phyloP scores from a whole-genome alignment of 2,888 invertebrate species.

The Tholera decimalis region DNA sequence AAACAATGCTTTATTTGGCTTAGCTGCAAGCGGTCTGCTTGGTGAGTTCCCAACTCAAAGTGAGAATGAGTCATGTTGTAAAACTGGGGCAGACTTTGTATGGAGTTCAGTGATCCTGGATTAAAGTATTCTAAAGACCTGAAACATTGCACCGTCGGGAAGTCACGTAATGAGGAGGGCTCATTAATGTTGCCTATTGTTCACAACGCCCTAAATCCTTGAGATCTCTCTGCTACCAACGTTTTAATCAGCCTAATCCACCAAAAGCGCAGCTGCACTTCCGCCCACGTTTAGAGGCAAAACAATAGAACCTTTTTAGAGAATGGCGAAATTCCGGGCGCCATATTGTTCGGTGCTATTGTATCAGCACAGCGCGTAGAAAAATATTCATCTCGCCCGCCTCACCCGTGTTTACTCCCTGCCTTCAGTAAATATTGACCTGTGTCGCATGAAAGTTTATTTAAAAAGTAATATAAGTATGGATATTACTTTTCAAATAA shows the following conservation, averaged over 20 bases:
- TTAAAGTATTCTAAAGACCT: constrained; percentile 19
- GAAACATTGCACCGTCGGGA: constrained; percentile 13
- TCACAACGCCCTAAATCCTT: constrained; percentile 41
- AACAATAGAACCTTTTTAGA: constrained; percentile 74
- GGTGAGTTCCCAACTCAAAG: constrained; percentile 22
- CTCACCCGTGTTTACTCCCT: constrained; percentile 59
- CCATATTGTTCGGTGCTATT: constrained; percentile 73
- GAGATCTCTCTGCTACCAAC: constrained; percentile 37
- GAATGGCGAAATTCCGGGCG: constrained; percentile 68
- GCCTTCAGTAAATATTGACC: constrained; percentile 62
- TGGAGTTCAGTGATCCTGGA: constrained; percentile 55
- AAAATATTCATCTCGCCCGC: constrained; percentile 72
- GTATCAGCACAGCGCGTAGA: constrained; percentile 65
- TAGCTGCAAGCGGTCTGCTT: constrained; percentile 6
- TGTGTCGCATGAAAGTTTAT: constrained; percentile 54
- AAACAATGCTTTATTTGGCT: constrained; percentile 26
- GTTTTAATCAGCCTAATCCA: constrained; percentile 65
- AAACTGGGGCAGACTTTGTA: constrained; percentile 49
- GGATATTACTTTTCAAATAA: constrained; percentile 44
- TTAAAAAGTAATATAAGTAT: constrained; percentile 54
- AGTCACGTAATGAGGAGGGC: constrained; percentile 28
- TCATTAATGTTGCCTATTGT: constrained; percentile 50
- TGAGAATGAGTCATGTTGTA: constrained; percentile 48
- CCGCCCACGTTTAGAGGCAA: constrained; percentile 64
- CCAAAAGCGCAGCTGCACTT: constrained; percentile 69